Base-by-base conservation (phyloP, 2,888 invertebrate genomes). In the Drosophila paranaensis region DNA sequence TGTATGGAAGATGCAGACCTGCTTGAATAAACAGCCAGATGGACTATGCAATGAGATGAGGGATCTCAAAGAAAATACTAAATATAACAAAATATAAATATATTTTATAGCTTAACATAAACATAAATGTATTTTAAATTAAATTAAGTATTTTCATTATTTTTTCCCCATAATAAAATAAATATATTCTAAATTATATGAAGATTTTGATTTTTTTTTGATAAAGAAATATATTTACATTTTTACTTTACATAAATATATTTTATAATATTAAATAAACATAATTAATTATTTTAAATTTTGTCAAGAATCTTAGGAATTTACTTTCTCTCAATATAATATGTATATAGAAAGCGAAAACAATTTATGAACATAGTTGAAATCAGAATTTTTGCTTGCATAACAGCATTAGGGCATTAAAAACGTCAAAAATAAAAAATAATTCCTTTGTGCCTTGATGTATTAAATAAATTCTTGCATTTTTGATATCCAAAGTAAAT, bases 401-500 rank as follows among this genome's bases (percentile, higher is more conserved):
- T 16, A 10, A 16, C 10, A 16, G 43, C 11, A n/a, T 30, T 50
- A 48, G 48, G 11, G 48, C 10, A 48, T 48, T 48, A 48, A 30
- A 11, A 6, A 2, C 11, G 6, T 13, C 11, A 20, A 25, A 43
- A 43, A 25, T 20, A 11, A 43, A 40, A 27, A 11, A 16, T 4
- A n/a, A 11, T 40, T 40, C 6, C 11, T n/a, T 3, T 20, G 0
- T 50, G 16, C 11, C 6, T 10, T 46, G 27, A 9, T 46, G 27
- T 27, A 40, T n/a, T 16, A 30, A 16, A 55, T 3, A 9, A 55
- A 42, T 30, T 42, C 20, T 16, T n/a, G 30, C 42, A 16, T 20
- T 42, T 55, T 20, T 20, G 5, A 30, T 30, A 20, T 30, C 13
- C 30, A 42, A 55, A 42, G 30, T 42, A 55, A 30, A 55, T 55